A percentile compares a stretch with the other conserved stretches of the same genome.
Conservation (phyloP, 2,113 vertebrate genomes). For the Cichladusa arquata region DNA sequence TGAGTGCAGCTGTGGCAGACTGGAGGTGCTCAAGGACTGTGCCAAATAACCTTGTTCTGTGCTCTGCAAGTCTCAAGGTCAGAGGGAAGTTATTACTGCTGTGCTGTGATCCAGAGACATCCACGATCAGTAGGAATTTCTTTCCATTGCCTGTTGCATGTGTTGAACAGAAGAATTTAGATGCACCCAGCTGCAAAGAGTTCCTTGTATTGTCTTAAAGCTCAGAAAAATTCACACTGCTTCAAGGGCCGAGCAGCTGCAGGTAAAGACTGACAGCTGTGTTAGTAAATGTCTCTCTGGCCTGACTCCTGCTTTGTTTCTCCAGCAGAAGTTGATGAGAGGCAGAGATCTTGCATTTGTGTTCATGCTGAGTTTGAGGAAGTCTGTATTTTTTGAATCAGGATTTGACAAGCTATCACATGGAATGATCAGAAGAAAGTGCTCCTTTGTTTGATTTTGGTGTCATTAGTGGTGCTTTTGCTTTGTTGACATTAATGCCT, state of each 20-base stretch:
- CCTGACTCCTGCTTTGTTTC: not conserved
- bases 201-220: not conserved
- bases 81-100: not conserved
- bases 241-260: not conserved
- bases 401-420: not conserved
- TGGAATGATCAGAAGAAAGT: not conserved
- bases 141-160: not conserved
- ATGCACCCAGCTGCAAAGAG: not conserved
- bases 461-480: not conserved
- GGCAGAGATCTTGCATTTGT: not conserved
- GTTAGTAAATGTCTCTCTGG: not conserved
- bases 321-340: not conserved
- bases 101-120: not conserved
- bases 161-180: not conserved
- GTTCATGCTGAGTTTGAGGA: not conserved
- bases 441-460: not conserved
- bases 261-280: accelerated
- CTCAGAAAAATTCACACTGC: accelerated
- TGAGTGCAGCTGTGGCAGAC: not conserved
- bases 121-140: not conserved
- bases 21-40: not conserved
- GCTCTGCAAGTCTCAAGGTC: not conserved
- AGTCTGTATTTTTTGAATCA: not conserved
- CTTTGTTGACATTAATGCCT: not conserved
- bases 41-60: not conserved